phyloP scores from a whole-genome alignment of 2,797 vertebrate species.

The Petrocephalus sullivani region DNA sequence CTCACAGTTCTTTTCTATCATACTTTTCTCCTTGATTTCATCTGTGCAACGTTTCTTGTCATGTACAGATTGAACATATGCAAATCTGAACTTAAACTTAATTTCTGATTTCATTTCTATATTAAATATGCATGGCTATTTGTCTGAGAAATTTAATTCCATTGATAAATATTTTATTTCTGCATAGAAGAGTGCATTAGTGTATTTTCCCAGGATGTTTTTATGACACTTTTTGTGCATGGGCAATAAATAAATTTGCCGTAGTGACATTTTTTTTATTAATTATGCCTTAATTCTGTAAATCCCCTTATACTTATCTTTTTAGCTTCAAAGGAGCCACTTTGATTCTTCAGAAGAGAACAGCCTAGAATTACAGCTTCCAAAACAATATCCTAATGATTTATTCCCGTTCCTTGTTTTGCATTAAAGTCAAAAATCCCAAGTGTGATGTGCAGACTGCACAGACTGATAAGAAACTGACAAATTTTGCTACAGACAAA shows the following conservation, averaged over 20 bases:
- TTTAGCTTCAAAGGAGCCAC: neutral
- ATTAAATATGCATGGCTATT: neutral
- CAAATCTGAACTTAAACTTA: too few relatives aligned
- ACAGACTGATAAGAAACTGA: neutral
- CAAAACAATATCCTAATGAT: neutral
- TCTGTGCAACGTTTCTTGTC: neutral
- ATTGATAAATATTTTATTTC: neutral
- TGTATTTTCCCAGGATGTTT: neutral
- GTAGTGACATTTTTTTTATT: neutral
- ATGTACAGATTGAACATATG: neutral
- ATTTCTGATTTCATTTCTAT: slow-evolving; percentile 7
- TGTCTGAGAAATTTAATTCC: neutral
- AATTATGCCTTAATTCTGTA: neutral
- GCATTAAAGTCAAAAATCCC: neutral
- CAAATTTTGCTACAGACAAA: neutral
- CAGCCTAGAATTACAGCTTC: neutral
- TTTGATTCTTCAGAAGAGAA: neutral
- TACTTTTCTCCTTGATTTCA: neutral
- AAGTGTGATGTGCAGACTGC: neutral
- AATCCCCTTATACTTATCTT: neutral
- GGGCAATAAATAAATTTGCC: neutral
- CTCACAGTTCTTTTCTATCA: neutral
- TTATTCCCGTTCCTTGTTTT: neutral
- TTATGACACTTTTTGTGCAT: neutral
- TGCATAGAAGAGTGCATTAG: neutral